Percentiles rank a stretch among this genome's conserved stretches.
Evolutionary conservation across 2,797 vertebrate species (phyloP).

Genomic region (Gobio occitaniae): DNA sequence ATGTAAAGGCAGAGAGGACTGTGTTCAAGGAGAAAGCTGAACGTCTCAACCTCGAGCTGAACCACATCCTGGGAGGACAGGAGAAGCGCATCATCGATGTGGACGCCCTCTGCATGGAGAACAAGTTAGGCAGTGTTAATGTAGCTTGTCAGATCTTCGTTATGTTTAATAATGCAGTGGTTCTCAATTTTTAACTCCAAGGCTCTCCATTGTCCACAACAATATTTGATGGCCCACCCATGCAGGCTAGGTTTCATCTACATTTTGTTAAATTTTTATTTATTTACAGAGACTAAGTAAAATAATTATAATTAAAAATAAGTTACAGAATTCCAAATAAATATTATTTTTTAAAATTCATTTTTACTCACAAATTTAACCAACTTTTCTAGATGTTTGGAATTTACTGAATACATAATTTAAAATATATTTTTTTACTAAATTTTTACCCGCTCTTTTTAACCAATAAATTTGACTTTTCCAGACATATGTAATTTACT

Average conservation of each 20-base stretch:
- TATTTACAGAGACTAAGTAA: neutral
- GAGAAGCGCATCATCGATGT: conserved; percentile 90
- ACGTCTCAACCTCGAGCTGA: conserved; percentile 93
- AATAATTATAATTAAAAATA: neutral
- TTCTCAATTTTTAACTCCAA: neutral
- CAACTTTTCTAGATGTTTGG: neutral
- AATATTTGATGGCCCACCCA: neutral
- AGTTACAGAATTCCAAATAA: neutral
- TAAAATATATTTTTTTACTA: too few relatives aligned
- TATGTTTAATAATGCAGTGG: neutral
- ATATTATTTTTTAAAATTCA: neutral
- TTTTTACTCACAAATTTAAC: neutral
- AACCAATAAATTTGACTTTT: neutral
- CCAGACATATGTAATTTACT: too few relatives aligned
- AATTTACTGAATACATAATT: neutral
- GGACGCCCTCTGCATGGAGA: conserved; percentile 98
- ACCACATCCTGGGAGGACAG: conserved; percentile 90
- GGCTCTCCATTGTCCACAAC: neutral
- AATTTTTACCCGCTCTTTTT: neutral
- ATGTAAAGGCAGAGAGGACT: conserved; percentile 88
- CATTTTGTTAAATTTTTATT: too few relatives aligned
- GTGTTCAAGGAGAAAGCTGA: conserved; percentile 95
- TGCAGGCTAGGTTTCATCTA: neutral
- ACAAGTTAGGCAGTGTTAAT: conserved; percentile 78
- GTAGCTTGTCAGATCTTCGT: neutral